Evolutionary conservation across 2,113 vertebrate genomes (phyloP), one percentile per base, ranked within the genome.

Genomic region (Reinhardtius hippoglossoides): DNA sequence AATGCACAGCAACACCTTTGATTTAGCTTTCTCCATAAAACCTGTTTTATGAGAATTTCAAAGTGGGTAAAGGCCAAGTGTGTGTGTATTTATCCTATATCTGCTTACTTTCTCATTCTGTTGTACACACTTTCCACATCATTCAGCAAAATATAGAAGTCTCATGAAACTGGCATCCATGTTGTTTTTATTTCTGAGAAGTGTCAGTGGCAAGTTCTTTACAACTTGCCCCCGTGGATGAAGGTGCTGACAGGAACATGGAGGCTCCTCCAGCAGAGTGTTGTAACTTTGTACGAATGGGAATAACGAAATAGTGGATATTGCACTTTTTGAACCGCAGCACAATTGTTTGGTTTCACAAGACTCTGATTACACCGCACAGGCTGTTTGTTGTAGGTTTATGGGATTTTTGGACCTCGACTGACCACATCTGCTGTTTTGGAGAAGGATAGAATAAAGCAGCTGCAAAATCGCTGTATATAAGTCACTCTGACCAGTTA

Each of bases 361-460:
- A 66, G 26, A 40, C 42, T 18, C 8, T 54, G 69, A 71, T 71
- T 71, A 52, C 27, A 76, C 40, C 69, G 37, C 23, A 57, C 4
- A 9, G 24, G 24, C 26, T 69, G 61, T 73, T 68, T 54, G 50
- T 23, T 54, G 69, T 54, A n/a, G 52, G 37, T 64, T 20, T 35
- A 18, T 55, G 5, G 44, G 68, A 70, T 66, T 62, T 56, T 44
- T 69, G 44, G 37, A 72, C 40, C 54, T 70, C 24, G 27, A n/a
- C n/a, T 40, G 10, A 9, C 59, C 54, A 76, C 59, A 66, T 72
- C 50, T 81, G 68, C 64, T 81, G 44, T 79, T 74, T 48, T 67
- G 13, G 16, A 44, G 9, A 65, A 54, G 27, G 35, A 16, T 24
- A 8, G 44, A 81, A 63, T 59, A 37, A 8, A 75, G 50, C 68